Conservation (phyloP, 2,888 invertebrate species). For the Agrotis ipsilon region DNA sequence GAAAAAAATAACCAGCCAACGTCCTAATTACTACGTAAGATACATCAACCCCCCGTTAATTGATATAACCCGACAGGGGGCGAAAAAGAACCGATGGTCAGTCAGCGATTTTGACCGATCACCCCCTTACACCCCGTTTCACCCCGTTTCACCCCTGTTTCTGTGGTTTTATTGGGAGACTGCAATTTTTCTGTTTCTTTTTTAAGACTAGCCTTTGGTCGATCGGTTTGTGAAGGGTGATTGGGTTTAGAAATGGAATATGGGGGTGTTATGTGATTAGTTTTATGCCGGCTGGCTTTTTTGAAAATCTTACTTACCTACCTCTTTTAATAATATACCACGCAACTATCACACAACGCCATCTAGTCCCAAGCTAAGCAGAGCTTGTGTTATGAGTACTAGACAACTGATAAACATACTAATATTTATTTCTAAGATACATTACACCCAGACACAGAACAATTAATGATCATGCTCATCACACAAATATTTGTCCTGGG, state of each 20-base stretch:
- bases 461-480: too few relatives aligned
- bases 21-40: constrained; percentile 37
- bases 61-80: constrained; percentile 46
- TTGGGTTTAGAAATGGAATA: constrained; percentile 16
- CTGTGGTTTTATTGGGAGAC: constrained; percentile 49
- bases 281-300: too few relatives aligned
- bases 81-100: constrained; percentile 43
- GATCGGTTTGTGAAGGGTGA: constrained; percentile 5
- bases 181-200: constrained; percentile 37
- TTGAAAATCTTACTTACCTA: too few relatives aligned
- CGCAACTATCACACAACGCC: too few relatives aligned
- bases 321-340: too few relatives aligned
- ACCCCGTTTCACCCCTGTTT: constrained; percentile 22
- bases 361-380: too few relatives aligned
- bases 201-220: constrained; percentile 14
- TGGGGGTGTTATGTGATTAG: background rate
- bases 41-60: constrained; percentile 51
- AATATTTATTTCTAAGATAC: too few relatives aligned
- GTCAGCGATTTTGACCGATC: constrained; percentile 62
- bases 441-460: too few relatives aligned
- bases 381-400: too few relatives aligned
- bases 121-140: constrained; percentile 33
- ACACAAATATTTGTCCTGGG: too few relatives aligned
- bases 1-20: constrained; percentile 6
- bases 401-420: too few relatives aligned